Base-by-base conservation (phyloP, 2,113 vertebrate species). In the Syrmaticus mikado region DNA sequence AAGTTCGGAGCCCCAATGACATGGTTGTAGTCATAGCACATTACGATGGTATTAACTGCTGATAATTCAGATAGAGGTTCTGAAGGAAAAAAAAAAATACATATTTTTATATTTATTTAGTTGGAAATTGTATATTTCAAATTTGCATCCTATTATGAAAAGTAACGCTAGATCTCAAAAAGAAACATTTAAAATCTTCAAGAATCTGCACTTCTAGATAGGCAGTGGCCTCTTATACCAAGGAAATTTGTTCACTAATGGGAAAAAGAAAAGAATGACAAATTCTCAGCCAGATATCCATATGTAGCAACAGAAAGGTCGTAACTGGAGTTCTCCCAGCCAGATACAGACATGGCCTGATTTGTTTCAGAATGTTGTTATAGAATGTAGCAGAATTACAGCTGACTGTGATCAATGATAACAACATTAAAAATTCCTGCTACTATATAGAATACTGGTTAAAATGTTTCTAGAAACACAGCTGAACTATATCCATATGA, bases 331-430 rank as follows among this genome's bases (percentile, higher is more conserved):
- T 36, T 88, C 45, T 79, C 6, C 28, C 40, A 24, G 6, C 48
- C 6, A 14, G 28, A 25, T 25, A 27, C 48, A 55, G 14, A 36
- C 8, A 30, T 2, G 6, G 10, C 14, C 85, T 43, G 46, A 46
- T 36, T 34, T 70, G 27, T 36, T 73, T 41, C 48, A 66, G 8
- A 17, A 38, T 38, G 38, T 38, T 38, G 38, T 40, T 72, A 13
- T 22, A 20, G 25, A 10, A 36, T 32, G 28, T 17, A 10, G 2
- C 14, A 89, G 27, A 5, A 65, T 90, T 82, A 50, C 34, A 85
- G 27, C 40, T 19, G n/a, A 20, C 55, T 1, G 0, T 21, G 18
- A 27, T 14, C 21, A 27, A 6, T 6, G 9, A 11, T 15, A 70
- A 11, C 0, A 0, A 27, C 11, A 32, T 45, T 16, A 67, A 78